Conservation (phyloP, 2,888 invertebrate genomes). For the Sturmia bella region DNA sequence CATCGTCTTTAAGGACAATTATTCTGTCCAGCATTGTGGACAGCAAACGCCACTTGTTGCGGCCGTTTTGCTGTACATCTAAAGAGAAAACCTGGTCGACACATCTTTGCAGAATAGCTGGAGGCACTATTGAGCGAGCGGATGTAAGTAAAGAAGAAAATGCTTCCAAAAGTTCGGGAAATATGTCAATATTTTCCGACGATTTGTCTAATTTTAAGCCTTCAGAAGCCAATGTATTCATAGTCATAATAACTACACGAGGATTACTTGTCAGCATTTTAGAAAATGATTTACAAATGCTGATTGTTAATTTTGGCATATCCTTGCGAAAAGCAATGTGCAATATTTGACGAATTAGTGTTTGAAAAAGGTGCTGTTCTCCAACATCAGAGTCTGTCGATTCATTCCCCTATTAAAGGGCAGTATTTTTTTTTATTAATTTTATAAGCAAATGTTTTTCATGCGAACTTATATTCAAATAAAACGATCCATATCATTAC, state of each 20-base stretch:
- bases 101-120: conserved; percentile 74
- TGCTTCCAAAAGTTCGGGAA: conserved; percentile 56
- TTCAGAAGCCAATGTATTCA: conserved; percentile 74
- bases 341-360: conserved; percentile 73
- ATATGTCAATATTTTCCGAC: conserved; percentile 56
- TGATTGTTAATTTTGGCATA: conserved; percentile 71
- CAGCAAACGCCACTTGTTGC: conserved; percentile 72
- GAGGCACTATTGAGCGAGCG: conserved; percentile 72
- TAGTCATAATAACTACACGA: conserved; percentile 72
- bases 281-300: conserved; percentile 72
- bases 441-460: background rate
- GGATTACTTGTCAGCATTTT: conserved; percentile 70
- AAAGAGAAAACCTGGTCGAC: conserved; percentile 72
- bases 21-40: conserved; percentile 72
- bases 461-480: background rate
- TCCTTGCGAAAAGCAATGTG: conserved; percentile 73
- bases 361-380: conserved; percentile 74
- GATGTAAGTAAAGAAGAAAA: conserved; percentile 70
- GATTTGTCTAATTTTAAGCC: conserved; percentile 66
- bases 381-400: conserved; percentile 63
- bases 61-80: conserved; percentile 69
- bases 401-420: conserved; percentile 42
- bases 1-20: conserved; percentile 74
- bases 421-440: background rate
- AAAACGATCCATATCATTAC: background rate